Evolutionary conservation across 2,797 vertebrate species (phyloP).

Genomic region (Corythornis leucogaster): DNA sequence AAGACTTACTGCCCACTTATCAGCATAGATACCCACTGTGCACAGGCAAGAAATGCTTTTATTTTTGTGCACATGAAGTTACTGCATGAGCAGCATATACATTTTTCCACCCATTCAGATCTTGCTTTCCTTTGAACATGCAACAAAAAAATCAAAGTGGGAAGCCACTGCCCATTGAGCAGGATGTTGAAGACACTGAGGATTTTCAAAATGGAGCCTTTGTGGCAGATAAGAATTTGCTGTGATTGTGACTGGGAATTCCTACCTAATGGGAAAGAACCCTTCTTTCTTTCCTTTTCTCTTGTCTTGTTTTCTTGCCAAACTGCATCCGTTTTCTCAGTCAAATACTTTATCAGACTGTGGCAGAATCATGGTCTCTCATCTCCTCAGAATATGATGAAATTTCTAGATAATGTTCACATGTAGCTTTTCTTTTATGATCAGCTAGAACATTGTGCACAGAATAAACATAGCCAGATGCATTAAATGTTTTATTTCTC

Average conservation of each 20-base stretch:
- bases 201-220: constrained; percentile 31
- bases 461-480: constrained; percentile 64
- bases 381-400: constrained; percentile 28
- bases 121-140: neutral
- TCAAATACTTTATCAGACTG: constrained; percentile 1
- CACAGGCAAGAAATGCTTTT: neutral
- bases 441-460: constrained; percentile 35
- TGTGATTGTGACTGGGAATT: constrained; percentile 1
- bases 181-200: neutral
- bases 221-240: neutral
- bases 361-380: neutral
- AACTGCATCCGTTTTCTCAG: neutral
- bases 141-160: constrained; percentile 8
- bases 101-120: neutral
- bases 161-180: neutral
- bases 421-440: constrained; percentile 52
- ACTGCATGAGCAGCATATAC: neutral
- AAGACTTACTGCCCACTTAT: neutral
- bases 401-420: constrained; percentile 55
- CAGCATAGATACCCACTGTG: neutral
- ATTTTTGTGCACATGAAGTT: neutral
- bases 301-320: constrained; percentile 20
- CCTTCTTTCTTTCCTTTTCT: neutral
- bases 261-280: neutral
- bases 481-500: constrained; percentile 62